phyloP scores from a whole-genome alignment of 2,888 invertebrate species.

The Argyresthia albistria region DNA sequence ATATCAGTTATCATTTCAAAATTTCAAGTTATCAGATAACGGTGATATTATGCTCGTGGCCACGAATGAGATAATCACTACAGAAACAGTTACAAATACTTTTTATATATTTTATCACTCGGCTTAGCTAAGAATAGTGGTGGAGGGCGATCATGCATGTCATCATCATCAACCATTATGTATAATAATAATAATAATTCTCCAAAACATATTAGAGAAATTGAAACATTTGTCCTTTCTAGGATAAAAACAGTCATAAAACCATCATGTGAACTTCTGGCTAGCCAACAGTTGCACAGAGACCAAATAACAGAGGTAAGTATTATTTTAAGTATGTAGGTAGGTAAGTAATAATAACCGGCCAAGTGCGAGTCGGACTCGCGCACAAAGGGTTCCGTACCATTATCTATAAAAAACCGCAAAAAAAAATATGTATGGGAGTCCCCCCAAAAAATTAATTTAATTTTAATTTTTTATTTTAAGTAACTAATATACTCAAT shows the following conservation, averaged over 20 bases:
- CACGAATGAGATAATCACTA: slow-evolving; percentile 38
- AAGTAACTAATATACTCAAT: no score
- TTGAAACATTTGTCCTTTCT: slow-evolving; percentile 26
- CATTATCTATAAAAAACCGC: no score
- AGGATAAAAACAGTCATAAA: slow-evolving; percentile 34
- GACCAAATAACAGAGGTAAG: slow-evolving; percentile 44
- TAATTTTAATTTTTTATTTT: no score
- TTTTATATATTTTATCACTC: neutral
- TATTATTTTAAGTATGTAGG: neutral
- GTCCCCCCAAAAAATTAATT: no score
- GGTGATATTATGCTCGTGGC: neutral
- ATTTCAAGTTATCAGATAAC: no score
- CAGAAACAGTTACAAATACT: slow-evolving; percentile 23
- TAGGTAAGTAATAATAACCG: no score
- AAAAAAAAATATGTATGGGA: no score
- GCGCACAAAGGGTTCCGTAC: no score
- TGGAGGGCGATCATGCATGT: neutral
- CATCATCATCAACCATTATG: neutral
- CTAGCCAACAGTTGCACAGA: slow-evolving; percentile 33
- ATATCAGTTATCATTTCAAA: no score
- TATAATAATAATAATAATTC: slow-evolving; percentile 3
- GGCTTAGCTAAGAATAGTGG: neutral
- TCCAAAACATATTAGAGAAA: slow-evolving; percentile 45
- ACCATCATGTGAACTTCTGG: slow-evolving; percentile 32
- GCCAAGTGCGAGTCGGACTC: no score